Evolutionary conservation across 1,140 invertebrate genomes (phyloP), one percentile per base, ranked within the genome.

Genomic region (Lepidostoma basale): DNA sequence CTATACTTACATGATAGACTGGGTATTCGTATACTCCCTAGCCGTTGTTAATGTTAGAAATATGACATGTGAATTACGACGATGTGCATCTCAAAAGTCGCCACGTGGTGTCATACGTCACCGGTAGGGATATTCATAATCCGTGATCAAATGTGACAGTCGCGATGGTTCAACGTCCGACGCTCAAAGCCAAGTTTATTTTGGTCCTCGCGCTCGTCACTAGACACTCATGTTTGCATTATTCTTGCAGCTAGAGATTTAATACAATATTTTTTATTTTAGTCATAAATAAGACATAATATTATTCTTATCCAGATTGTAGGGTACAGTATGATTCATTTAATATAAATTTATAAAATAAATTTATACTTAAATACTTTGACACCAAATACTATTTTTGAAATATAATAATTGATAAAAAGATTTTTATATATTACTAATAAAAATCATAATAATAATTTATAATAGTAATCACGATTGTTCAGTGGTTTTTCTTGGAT

Each of bases 151-250:
- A 49, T 18, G 25, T 49, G 45, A 49, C 45, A 49, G 45, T 23
- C 45, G 45, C 45, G 20, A 25, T 49, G 25, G 45, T 49, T 49
- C 45, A 49, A 49, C 45, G 45, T 49, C 45, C 45, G 22, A 22
- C 23, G 45, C 45, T 49, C 8, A 49, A 49, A 49, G 45, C 45
- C 22, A 49, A 25, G 45, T 49, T 23, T 49, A 49, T 49, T 49
- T 49, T 49, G 18, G 45, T 18, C 45, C 12, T 8, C 23, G 18
- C 45, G 25, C 18, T 23, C 45, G n/a, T 12, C 20, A n/a, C 18
- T 23, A 23, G 9, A 23, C 45, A 49, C 45, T 49, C 23, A 49
- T 23, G 45, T 49, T 23, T 49, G 18, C 6, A 23, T 49, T 49
- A 49, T 23, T 49, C 18, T 22, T 20, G 2, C 22, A 22, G 12